Evolutionary conservation across 2,888 invertebrate genomes (phyloP), one percentile per base, ranked within the genome.

Genomic region (Baronia brevicornis): DNA sequence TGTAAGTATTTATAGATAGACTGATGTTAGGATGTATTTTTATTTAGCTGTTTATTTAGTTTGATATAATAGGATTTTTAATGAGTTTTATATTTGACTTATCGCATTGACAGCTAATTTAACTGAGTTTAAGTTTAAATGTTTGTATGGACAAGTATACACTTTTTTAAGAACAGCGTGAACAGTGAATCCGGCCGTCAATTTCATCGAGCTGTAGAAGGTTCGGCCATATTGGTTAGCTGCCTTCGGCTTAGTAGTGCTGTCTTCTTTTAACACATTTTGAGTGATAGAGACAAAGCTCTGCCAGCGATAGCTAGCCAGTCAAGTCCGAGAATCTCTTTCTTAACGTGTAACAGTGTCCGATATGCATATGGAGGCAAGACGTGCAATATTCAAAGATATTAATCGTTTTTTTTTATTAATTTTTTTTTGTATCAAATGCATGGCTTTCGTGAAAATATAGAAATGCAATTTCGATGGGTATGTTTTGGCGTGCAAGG

Each of bases 1-100:
- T 43, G 48, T 65, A 65, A 63, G 61, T 62, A 55, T 58, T 63
- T 54, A 41, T 51, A 53, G 44, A 61, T 64, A 67, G 66, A 71
- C 64, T 70, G 69, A 65, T 48, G 43, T 28, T 59, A 57, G 54
- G 23, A 40, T 43, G 42, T 46, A 44, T 45, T 34, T 41, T 35
- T 35, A 38, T 31, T 44, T 28, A 28, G 35, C 28, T 28, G 27
- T 30, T 33, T 20, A 17, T 31, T 27, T 41, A 19, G 12, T 19
- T 13, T n/a, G n/a, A n/a, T n/a, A n/a, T n/a, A n/a, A n/a, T n/a
- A 39, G 33, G 38, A 41, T 43, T 42, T 39, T 25, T 34, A 18
- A 14, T n/a, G 7, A n/a, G 19, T 8, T 28, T 28, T 8, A 5
- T n/a, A 20, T 28, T 28, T 3, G 6, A 12, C 3, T 23, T n/a